A percentile compares a stretch with the other conserved stretches of the same genome.
phyloP scores from a whole-genome alignment of 2,797 vertebrate genomes.

The Vultur gryphus region DNA sequence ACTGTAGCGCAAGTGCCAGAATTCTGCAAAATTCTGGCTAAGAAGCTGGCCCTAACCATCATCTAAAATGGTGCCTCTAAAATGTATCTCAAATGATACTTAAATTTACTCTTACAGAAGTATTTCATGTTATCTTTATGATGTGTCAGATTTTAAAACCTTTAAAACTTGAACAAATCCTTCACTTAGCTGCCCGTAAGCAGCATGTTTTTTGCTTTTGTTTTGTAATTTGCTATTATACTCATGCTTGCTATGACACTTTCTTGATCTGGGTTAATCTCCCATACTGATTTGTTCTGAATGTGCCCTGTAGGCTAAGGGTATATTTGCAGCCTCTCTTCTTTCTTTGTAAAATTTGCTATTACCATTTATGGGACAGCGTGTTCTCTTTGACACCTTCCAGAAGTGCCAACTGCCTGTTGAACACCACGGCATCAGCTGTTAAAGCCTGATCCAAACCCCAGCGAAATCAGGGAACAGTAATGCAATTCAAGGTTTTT shows the following conservation, averaged over 20 bases:
- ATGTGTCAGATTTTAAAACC: background rate
- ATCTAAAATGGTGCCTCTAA: background rate
- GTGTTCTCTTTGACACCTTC: background rate
- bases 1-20: background rate
- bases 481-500: slow-evolving; percentile 3
- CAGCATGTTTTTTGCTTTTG: background rate
- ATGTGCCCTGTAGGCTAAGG: background rate
- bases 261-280: slow-evolving; percentile 11
- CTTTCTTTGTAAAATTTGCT: background rate
- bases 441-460: background rate
- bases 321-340: background rate
- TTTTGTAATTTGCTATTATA: background rate
- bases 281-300: background rate
- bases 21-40: background rate
- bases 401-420: background rate
- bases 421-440: background rate
- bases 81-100: background rate
- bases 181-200: background rate
- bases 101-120: background rate
- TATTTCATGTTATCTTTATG: background rate
- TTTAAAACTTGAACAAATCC: background rate
- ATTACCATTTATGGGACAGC: background rate
- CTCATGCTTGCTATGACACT: background rate
- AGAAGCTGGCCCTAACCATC: background rate
- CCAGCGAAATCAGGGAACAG: background rate